Conservation (phyloP, 2,113 vertebrate genomes). For the Rhineura floridana region DNA sequence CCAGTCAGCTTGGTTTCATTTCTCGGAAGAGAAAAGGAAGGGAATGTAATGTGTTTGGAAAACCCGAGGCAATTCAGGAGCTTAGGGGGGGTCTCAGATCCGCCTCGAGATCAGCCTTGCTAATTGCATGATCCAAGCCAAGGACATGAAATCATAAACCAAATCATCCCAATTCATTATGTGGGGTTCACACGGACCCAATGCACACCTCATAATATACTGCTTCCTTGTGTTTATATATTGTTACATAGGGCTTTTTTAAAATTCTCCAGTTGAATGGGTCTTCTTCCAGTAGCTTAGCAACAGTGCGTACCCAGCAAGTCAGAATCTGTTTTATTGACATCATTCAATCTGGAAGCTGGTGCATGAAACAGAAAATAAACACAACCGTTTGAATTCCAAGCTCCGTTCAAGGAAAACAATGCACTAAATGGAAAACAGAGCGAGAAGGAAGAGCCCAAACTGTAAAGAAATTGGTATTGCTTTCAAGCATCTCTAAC, state of each 20-base stretch:
- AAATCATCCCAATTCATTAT: no score
- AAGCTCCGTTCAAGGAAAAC: constrained; percentile 42
- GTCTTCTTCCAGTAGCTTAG: constrained; percentile 31
- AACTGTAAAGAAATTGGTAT: constrained; percentile 25
- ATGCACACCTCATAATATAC: not conserved
- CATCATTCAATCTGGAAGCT: constrained; percentile 10
- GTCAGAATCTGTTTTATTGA: constrained; percentile 12
- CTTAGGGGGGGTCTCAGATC: no score
- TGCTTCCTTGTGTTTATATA: constrained; percentile 1
- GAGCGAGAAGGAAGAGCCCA: no score
- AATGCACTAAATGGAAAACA: constrained; percentile 18
- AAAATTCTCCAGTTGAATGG: not conserved
- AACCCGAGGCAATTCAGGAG: no score
- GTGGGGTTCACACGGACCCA: no score
- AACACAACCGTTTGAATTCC: constrained; percentile 35
- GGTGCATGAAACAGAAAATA: constrained; percentile 49
- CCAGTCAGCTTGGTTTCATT: no score
- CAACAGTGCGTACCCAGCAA: constrained; percentile 46
- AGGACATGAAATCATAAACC: no score
- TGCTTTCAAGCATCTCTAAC: constrained; percentile 20
- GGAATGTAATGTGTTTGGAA: no score
- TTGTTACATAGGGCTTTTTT: not conserved
- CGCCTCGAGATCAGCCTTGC: no score
- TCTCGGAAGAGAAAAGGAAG: no score
- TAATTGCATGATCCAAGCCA: no score